These are phyloP conservation scores for Pseudomyrmex dendroicus DNA, from an alignment of 1,140 invertebrate genomes.

Conservation along the genomic window DNA sequence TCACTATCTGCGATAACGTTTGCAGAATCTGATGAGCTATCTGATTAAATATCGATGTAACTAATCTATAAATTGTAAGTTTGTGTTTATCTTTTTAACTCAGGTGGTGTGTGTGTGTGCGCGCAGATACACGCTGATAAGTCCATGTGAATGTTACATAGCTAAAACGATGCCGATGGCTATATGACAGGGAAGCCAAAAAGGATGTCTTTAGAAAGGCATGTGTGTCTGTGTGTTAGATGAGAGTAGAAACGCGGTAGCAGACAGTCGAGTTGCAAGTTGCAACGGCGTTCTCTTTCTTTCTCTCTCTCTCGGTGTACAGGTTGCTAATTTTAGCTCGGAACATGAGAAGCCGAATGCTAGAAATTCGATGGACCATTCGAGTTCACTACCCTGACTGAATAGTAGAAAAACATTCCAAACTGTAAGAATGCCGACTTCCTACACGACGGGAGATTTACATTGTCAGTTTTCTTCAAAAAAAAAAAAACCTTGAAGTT, in stretches of 20 bases:
- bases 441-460: too few relatives aligned
- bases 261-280: conserved; percentile 43
- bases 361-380: conserved; percentile 46
- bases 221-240: conserved; percentile 21
- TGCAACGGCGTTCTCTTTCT: conserved; percentile 36
- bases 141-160: too few relatives aligned
- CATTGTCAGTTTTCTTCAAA: too few relatives aligned
- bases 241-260: conserved; percentile 43
- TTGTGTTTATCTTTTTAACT: too few relatives aligned
- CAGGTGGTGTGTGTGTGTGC: too few relatives aligned
- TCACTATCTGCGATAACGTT: background rate
- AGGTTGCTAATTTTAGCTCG: conserved; percentile 50
- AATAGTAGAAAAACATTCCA: too few relatives aligned
- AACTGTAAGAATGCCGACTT: too few relatives aligned
- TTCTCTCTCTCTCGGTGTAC: conserved; percentile 17
- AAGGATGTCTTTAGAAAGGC: conserved; percentile 47
- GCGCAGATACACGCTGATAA: too few relatives aligned
- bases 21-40: too few relatives aligned
- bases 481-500: too few relatives aligned
- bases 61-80: too few relatives aligned
- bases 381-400: background rate
- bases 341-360: conserved; percentile 49
- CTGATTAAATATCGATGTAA: too few relatives aligned
- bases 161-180: background rate
- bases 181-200: background rate